Evolutionary conservation across 2,797 vertebrate species (phyloP).

Genomic region (Toxotes lorentzi): DNA sequence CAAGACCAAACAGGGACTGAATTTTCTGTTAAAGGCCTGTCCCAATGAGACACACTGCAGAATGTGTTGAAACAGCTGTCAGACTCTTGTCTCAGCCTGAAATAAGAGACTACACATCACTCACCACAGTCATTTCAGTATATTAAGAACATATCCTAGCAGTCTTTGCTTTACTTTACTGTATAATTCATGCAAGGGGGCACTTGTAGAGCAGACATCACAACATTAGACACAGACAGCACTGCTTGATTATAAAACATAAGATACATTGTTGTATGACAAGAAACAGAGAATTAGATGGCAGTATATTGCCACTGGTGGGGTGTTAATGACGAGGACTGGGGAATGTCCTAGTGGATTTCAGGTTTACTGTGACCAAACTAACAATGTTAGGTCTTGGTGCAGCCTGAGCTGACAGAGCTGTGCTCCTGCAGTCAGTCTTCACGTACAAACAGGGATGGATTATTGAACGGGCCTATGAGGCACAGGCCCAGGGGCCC

Average conservation of each 20-base stretch:
- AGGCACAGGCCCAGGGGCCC: not conserved
- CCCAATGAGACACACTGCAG: constrained; percentile 14
- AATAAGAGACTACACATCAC: constrained; percentile 4
- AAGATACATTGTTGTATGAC: not conserved
- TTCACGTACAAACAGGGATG: not conserved
- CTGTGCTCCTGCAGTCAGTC: not conserved
- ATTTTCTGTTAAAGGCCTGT: constrained; percentile 3
- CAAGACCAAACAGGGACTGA: constrained; percentile 18
- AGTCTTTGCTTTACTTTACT: not conserved
- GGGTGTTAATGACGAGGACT: constrained; percentile 5
- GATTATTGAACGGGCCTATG: not conserved
- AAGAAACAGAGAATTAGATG: not conserved
- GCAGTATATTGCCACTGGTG: not conserved
- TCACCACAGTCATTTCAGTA: not conserved
- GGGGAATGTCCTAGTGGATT: not conserved
- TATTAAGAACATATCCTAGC: constrained; percentile 1
- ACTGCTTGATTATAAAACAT: not conserved
- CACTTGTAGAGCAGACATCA: not conserved
- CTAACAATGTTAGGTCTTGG: not conserved
- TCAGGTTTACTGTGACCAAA: constrained; percentile 6
- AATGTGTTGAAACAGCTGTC: constrained; percentile 35
- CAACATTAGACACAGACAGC: not conserved
- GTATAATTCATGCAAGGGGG: not conserved
- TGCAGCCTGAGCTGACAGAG: not conserved
- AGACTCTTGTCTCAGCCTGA: constrained; percentile 10